Conservation (phyloP, 2,888 invertebrate genomes). For the Crocallis elinguaria region DNA sequence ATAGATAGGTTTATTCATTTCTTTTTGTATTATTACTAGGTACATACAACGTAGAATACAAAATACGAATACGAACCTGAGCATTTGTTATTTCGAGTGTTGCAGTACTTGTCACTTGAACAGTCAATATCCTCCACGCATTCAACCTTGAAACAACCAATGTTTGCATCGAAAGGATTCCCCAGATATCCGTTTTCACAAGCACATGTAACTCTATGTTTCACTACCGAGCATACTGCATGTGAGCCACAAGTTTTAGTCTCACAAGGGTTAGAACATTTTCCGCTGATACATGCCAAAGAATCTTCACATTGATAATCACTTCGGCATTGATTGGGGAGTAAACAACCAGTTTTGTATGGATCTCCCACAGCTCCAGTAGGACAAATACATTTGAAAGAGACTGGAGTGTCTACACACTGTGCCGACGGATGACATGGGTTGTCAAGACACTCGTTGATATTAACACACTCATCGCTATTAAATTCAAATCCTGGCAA, state of each 20-base stretch:
- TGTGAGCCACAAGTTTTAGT: slow-evolving; percentile 89
- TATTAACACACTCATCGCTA: slow-evolving; percentile 90
- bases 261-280: slow-evolving; percentile 93
- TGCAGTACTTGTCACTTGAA: slow-evolving; percentile 89
- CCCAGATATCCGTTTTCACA: slow-evolving; percentile 94
- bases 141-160: slow-evolving; percentile 96
- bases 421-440: slow-evolving; percentile 93
- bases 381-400: slow-evolving; percentile 92
- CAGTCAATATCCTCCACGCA: slow-evolving; percentile 92
- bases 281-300: slow-evolving; percentile 89
- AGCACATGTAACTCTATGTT: slow-evolving; percentile 89
- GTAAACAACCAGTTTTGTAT: slow-evolving; percentile 87
- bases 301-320: slow-evolving; percentile 91
- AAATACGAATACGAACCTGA: slow-evolving; percentile 82
- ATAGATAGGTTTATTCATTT: too few relatives aligned
- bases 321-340: slow-evolving; percentile 90
- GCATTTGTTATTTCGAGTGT: slow-evolving; percentile 90
- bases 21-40: not conserved
- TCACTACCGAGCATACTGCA: slow-evolving; percentile 89
- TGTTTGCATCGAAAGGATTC: slow-evolving; percentile 89
- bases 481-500: slow-evolving; percentile 90
- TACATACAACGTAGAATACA: slow-evolving; percentile 2
- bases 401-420: slow-evolving; percentile 92
- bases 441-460: slow-evolving; percentile 91
- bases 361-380: slow-evolving; percentile 91